Percentiles rank a stretch among this genome's conserved stretches.
Evolutionary conservation across 2,113 vertebrate species (phyloP).

Genomic region (Syrmaticus mikado): DNA sequence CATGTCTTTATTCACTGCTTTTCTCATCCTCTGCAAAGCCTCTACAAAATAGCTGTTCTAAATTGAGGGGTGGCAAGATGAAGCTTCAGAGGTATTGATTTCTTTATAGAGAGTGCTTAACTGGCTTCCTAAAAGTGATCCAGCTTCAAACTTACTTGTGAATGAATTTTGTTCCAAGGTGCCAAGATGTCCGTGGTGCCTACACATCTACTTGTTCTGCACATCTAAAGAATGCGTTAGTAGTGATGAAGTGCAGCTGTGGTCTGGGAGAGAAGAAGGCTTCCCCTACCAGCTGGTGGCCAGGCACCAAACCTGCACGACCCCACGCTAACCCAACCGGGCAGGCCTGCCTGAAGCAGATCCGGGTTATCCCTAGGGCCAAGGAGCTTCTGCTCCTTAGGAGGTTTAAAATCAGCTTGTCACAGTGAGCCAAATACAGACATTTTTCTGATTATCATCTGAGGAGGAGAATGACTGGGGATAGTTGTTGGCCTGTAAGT

Average conservation of each 20-base stretch:
- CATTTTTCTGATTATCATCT: slow-evolving; percentile 64
- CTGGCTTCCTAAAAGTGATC: neutral
- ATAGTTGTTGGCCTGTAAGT: slow-evolving; percentile 63
- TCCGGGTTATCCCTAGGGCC: slow-evolving; percentile 1
- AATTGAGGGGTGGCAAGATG: neutral
- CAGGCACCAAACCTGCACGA: too few species aligned
- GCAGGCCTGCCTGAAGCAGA: neutral
- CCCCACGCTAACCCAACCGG: too few species aligned
- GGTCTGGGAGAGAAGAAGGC: neutral
- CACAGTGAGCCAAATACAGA: slow-evolving; percentile 58
- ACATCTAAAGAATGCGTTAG: neutral
- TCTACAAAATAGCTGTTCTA: neutral
- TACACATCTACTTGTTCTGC: neutral
- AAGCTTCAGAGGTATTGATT: neutral
- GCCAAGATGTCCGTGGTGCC: neutral
- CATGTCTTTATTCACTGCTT: neutral
- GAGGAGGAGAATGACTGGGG: slow-evolving; percentile 54
- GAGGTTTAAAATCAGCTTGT: slow-evolving; percentile 55
- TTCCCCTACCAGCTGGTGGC: neutral
- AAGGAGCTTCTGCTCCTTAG: neutral
- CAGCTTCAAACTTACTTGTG: neutral
- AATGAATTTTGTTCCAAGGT: neutral
- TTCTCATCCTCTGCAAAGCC: neutral
- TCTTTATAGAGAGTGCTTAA: neutral
- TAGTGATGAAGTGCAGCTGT: neutral